Evolutionary conservation across 2,113 vertebrate genomes (phyloP).

Genomic region (Melanerpes formicivorus): DNA sequence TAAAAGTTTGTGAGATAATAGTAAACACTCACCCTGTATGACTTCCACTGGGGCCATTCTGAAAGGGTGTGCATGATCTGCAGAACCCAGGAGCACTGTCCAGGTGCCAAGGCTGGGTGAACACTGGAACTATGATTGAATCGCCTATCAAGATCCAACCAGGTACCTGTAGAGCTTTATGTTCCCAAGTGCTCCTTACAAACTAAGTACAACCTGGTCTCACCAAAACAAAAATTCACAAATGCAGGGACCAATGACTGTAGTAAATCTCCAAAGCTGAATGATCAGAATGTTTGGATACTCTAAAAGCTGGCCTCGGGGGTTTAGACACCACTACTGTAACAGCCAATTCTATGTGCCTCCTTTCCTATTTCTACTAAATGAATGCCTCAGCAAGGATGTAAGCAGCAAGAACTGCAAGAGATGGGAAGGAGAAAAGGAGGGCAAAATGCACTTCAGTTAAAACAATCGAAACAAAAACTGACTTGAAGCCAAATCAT

Average conservation of each 20-base stretch:
- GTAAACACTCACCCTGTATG: neutral
- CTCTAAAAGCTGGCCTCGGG: neutral
- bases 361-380: neutral
- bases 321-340: neutral
- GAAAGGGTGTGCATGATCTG: neutral
- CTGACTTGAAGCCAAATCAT: slow-evolving; percentile 42
- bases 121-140: accelerated
- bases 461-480: neutral
- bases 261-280: neutral
- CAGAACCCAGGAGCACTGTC: neutral
- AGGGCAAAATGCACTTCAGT: neutral
- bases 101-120: neutral
- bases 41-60: neutral
- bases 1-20: neutral
- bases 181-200: neutral
- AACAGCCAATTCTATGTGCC: neutral
- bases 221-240: neutral
- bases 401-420: neutral
- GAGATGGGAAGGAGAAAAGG: neutral
- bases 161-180: neutral
- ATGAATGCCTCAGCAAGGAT: neutral
- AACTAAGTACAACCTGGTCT: neutral
- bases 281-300: neutral
- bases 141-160: accelerated
- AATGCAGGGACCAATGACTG: neutral